Evolutionary conservation across 2,113 vertebrate species (phyloP).

Genomic region (Alethe castanea): DNA sequence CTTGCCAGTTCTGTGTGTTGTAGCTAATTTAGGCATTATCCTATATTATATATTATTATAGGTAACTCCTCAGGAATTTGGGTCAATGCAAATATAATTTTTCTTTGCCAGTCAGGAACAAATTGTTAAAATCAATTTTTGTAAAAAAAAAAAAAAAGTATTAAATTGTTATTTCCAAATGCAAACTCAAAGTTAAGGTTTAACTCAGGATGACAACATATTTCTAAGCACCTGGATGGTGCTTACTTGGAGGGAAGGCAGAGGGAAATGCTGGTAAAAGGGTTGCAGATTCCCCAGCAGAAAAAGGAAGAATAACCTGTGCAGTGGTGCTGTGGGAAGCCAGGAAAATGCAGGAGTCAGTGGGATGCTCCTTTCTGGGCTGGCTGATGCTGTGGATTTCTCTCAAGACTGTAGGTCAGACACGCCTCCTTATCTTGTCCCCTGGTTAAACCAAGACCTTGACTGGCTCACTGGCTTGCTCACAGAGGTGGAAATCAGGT

Average conservation of each 20-base stretch:
- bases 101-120: background rate
- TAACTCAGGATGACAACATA: accelerated
- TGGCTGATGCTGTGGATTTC: background rate
- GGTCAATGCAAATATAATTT: background rate
- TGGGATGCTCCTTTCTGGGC: background rate
- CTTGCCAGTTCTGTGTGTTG: background rate
- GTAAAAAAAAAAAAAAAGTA: background rate
- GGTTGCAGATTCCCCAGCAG: background rate
- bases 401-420: background rate
- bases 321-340: background rate
- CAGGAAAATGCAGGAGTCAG: background rate
- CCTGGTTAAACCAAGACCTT: background rate
- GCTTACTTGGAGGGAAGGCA: accelerated
- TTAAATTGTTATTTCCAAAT: background rate
- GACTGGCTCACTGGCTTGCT: background rate
- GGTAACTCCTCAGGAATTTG: background rate
- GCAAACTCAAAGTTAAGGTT: background rate
- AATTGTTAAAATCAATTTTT: background rate
- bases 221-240: background rate
- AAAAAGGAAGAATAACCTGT: background rate
- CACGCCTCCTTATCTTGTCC: accelerated
- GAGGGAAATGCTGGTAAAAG: background rate
- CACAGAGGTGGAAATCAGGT: background rate
- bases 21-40: background rate
- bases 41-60: background rate